A percentile compares a stretch with the other conserved stretches of the same genome.
Evolutionary conservation across 2,797 vertebrate genomes (phyloP).

Genomic region (Falco berigora): DNA sequence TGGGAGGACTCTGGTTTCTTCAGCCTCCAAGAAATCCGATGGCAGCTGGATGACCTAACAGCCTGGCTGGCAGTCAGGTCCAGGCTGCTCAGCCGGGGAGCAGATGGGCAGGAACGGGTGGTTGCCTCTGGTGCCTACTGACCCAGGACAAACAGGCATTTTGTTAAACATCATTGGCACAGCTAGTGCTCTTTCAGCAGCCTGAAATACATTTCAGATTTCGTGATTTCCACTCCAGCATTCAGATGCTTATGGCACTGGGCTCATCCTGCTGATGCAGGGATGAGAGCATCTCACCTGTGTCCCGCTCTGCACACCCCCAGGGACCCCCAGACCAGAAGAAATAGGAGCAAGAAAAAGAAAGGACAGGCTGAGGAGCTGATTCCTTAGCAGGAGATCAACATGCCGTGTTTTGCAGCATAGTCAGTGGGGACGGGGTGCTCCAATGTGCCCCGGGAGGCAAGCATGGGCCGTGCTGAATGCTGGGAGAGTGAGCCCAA

Average conservation of each 20-base stretch:
- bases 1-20: neutral
- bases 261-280: neutral
- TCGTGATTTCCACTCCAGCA: neutral
- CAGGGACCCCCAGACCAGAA: neutral
- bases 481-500: neutral
- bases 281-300: neutral
- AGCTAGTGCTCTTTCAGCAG: neutral
- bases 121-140: neutral
- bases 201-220: neutral
- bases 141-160: neutral
- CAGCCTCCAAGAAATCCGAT: neutral
- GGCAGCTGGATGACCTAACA: neutral
- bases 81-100: neutral
- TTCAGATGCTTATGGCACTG: neutral
- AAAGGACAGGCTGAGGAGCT: neutral
- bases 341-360: neutral
- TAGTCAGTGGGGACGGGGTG: neutral
- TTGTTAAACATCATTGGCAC: neutral
- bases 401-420: fast-evolving
- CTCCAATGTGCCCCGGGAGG: neutral
- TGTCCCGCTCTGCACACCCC: fast-evolving
- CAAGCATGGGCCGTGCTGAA: neutral
- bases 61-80: neutral
- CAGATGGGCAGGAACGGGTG: too few relatives aligned
- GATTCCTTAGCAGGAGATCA: neutral